Evolutionary conservation across 2,113 vertebrate genomes (phyloP).

Genomic region (Xyrauchen texanus): DNA sequence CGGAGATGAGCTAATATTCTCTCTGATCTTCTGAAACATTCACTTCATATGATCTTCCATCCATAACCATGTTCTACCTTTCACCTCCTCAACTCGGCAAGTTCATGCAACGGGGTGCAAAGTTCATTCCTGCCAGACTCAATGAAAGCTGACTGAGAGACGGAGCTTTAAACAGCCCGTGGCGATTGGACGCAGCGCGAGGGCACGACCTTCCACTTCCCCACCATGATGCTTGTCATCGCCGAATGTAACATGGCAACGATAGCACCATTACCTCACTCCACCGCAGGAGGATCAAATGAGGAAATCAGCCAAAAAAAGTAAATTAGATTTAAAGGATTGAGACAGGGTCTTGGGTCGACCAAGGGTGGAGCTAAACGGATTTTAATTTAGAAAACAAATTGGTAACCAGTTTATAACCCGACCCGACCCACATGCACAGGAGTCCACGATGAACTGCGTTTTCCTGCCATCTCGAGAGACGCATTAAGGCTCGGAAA

Average conservation of each 20-base stretch:
- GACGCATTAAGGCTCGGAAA: conserved; percentile 26
- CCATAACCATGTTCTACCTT: conserved; percentile 29
- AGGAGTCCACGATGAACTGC: conserved; percentile 22
- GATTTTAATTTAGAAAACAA: conserved; percentile 59
- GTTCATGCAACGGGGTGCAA: conserved; percentile 19
- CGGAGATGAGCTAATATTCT: background rate
- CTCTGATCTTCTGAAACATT: too few relatives aligned
- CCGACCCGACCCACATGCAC: conserved; percentile 33
- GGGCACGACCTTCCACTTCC: conserved; percentile 31
- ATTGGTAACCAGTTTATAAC: conserved; percentile 53
- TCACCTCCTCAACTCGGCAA: conserved; percentile 48
- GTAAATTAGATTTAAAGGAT: conserved; percentile 53
- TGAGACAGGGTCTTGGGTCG: conserved; percentile 44
- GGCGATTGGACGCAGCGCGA: conserved; percentile 40
- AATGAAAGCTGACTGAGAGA: conserved; percentile 49
- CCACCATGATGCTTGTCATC: conserved; percentile 42
- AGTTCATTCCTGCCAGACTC: conserved; percentile 54
- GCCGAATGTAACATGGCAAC: conserved; percentile 33
- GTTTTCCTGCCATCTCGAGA: conserved; percentile 40
- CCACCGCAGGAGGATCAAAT: conserved; percentile 48
- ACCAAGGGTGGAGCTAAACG: conserved; percentile 44
- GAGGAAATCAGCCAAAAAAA: conserved; percentile 42
- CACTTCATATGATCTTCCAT: conserved; percentile 10
- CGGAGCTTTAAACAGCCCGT: conserved; percentile 29
- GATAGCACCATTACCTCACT: conserved; percentile 48